Evolutionary conservation across 2,113 vertebrate genomes (phyloP), one percentile per base, ranked within the genome.

Genomic region (Cyprinodon variegatus): DNA sequence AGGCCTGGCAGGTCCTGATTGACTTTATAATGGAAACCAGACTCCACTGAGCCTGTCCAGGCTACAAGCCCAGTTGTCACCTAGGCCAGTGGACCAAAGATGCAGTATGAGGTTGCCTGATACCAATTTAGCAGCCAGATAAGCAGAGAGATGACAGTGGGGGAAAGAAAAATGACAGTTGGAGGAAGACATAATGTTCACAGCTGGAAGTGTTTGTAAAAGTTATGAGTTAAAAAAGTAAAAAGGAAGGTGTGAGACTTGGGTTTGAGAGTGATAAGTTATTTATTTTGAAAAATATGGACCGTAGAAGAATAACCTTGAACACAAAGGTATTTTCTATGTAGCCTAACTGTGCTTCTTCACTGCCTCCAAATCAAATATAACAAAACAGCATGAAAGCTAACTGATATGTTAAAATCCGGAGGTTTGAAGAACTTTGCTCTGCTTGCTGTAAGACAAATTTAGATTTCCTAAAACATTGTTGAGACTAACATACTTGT

Each of bases 1-100:
- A 83, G 79, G 86, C 72, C 82, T 86, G 86, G 85, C 79, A 73
- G 64, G 72, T 77, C 76, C 76, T 22, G 64, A 61, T 71, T 86
- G 82, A 77, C 83, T 88, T 75, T 14, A 41, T 7, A 73, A 78
- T 76, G 82, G 80, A 78, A 83, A 87, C 72, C 81, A 77, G 86
- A 83, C 77, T 39, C 72, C 68, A 71, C 85, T 66, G 67, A 90
- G 82, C 86, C 78, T 79, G 79, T 85, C 70, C 61, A 87, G 82
- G 90, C 86, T 36, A 63, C 59, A 69, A 74, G 85, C 86, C 86
- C 88, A 72, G 57, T 76, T 74, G 87, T 88, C 85, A 86, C 86
- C 87, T 59, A 84, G 85, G 86, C 83, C 86, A 88, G 83, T 41
- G 61, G 74, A 83, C 86, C 87, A 86, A 76, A 80, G 81, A 84